Evolutionary conservation across 1,140 invertebrate genomes (phyloP).

Genomic region (Eufriesea mexicana): DNA sequence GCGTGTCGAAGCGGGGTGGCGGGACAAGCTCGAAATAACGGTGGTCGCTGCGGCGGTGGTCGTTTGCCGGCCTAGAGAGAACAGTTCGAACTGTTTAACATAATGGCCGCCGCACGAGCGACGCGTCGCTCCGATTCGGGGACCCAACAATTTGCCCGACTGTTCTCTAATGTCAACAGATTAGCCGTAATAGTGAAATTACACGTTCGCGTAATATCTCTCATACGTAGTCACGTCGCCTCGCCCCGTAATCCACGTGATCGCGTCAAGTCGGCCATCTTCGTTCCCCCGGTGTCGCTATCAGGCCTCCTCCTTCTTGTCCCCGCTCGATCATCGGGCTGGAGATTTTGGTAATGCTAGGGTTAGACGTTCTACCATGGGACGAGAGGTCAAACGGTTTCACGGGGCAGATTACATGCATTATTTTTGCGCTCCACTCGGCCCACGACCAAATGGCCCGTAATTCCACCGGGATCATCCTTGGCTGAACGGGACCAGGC

Average conservation of each 20-base stretch:
- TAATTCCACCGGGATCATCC: constrained; percentile 58
- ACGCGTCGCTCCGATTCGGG: constrained; percentile 51
- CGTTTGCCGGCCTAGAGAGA: constrained; percentile 58
- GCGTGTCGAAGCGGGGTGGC: too few species aligned
- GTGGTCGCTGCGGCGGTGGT: constrained; percentile 42
- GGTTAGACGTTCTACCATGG: constrained; percentile 70
- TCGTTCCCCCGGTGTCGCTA: neutral
- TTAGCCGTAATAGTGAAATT: constrained; percentile 82
- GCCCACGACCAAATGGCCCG: constrained; percentile 61
- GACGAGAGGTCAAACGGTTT: constrained; percentile 75
- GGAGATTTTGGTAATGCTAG: constrained; percentile 76
- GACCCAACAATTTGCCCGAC: constrained; percentile 74
- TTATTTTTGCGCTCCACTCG: constrained; percentile 70
- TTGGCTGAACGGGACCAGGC: neutral
- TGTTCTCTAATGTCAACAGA: constrained; percentile 81
- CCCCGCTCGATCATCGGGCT: constrained; percentile 23
- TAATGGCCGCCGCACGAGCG: constrained; percentile 70
- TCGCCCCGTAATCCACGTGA: constrained; percentile 70
- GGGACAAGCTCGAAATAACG: constrained; percentile 75
- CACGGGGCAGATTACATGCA: constrained; percentile 74
- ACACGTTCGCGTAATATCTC: constrained; percentile 77
- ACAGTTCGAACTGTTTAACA: constrained; percentile 79
- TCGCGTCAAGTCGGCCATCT: constrained; percentile 50
- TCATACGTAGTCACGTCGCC: constrained; percentile 72
- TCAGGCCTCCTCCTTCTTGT: neutral